Conservation (phyloP, 2,113 vertebrate genomes). For the Grammomys surdaster region DNA sequence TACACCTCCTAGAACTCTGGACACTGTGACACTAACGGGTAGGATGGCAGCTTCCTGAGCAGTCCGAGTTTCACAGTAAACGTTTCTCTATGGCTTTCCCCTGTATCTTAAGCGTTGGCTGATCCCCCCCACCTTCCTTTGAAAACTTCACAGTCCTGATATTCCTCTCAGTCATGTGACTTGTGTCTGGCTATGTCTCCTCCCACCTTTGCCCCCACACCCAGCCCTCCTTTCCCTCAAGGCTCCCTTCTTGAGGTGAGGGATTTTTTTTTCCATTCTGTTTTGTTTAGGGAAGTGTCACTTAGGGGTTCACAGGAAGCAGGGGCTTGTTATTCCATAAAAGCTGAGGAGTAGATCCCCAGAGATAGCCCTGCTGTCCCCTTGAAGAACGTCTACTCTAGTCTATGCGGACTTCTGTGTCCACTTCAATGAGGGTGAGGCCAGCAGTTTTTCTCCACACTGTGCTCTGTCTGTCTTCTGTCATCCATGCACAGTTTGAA, state of each 20-base stretch:
- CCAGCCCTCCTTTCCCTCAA: neutral
- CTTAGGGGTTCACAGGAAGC: neutral
- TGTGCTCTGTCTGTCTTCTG: too few relatives aligned
- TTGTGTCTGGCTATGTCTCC: neutral
- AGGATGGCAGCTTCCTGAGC: neutral
- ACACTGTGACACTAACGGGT: too few relatives aligned
- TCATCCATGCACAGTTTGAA: neutral
- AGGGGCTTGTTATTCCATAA: neutral
- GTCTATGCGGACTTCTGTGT: neutral
- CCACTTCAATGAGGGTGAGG: neutral
- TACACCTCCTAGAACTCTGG: too few relatives aligned
- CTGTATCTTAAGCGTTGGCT: neutral
- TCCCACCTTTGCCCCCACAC: neutral
- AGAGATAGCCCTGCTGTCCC: fast-evolving
- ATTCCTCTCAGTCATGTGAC: neutral
- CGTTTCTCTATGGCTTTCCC: neutral
- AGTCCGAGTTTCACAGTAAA: neutral
- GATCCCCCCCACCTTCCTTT: neutral
- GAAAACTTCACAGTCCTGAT: neutral
- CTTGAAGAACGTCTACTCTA: neutral
- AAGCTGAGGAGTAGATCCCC: neutral
- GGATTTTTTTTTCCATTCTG: neutral
- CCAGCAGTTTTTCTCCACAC: neutral
- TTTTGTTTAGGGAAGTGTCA: neutral
- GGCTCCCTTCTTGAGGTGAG: neutral